A percentile compares a stretch with the other conserved stretches of the same genome.
Evolutionary conservation across 2,113 vertebrate genomes (phyloP).

Genomic region (Tupaia tana): DNA sequence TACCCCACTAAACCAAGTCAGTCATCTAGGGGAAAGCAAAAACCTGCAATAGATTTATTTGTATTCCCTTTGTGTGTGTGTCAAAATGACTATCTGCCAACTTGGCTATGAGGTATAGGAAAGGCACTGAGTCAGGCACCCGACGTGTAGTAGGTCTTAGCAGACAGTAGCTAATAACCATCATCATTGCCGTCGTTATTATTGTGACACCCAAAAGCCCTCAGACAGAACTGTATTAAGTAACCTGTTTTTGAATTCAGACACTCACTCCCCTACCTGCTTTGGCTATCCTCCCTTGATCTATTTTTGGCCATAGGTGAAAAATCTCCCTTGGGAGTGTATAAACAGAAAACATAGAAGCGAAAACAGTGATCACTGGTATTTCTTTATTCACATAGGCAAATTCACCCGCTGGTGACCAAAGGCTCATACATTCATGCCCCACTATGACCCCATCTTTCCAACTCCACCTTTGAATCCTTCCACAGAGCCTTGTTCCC

Average conservation of each 20-base stretch:
- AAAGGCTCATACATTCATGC: not conserved
- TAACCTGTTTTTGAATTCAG: constrained; percentile 8
- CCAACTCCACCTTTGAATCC: not conserved
- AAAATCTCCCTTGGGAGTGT: constrained; percentile 45
- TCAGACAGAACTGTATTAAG: not conserved
- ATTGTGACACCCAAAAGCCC: not conserved
- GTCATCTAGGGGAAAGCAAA: not conserved
- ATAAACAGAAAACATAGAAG: constrained; percentile 55
- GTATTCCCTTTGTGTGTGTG: not conserved
- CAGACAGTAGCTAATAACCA: constrained; percentile 3
- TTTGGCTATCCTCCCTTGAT: constrained; percentile 18
- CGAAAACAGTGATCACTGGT: not conserved
- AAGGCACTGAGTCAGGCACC: not conserved
- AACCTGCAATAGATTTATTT: not conserved
- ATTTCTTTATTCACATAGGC: constrained; percentile 47
- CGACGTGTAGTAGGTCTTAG: constrained; percentile 1
- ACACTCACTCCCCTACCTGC: not conserved
- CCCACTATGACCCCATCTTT: not conserved
- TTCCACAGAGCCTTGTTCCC: not conserved
- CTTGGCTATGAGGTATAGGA: not conserved
- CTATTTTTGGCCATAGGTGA: constrained; percentile 49
- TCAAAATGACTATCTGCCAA: constrained; percentile 25
- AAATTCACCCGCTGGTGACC: constrained; percentile 16
- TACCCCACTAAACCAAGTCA: not conserved
- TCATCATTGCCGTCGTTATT: not conserved